Evolutionary conservation across 2,888 invertebrate species (phyloP).

Genomic region (Dolichomitus sp.): DNA sequence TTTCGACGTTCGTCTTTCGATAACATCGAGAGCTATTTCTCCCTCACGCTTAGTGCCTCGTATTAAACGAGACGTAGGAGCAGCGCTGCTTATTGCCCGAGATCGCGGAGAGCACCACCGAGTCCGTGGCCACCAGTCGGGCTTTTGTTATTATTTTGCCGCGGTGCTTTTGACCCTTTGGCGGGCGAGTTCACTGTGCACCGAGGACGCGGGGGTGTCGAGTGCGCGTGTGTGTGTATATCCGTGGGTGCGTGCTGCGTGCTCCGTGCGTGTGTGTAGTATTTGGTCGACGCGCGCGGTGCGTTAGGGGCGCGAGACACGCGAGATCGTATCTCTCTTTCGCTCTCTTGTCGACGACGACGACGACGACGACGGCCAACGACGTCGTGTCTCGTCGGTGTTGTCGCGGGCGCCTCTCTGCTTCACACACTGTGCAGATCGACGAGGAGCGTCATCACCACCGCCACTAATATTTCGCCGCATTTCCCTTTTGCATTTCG

Average conservation of each 20-base stretch:
- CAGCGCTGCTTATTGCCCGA: slow-evolving; percentile 37
- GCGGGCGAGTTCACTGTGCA: slow-evolving; percentile 84
- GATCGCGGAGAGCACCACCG: slow-evolving; percentile 55
- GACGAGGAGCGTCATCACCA: not conserved
- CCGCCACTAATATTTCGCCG: slow-evolving; percentile 21
- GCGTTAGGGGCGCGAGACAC: slow-evolving; percentile 58
- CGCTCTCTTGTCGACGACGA: slow-evolving; percentile 17
- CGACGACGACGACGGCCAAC: too few species aligned
- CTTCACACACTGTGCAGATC: not conserved
- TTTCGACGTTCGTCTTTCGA: slow-evolving; percentile 43
- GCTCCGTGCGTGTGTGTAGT: slow-evolving; percentile 36
- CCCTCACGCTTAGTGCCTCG: slow-evolving; percentile 13
- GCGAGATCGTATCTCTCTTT: slow-evolving; percentile 39
- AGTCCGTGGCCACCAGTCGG: slow-evolving; percentile 59
- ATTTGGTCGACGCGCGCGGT: slow-evolving; percentile 14
- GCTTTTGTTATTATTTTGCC: slow-evolving; percentile 85
- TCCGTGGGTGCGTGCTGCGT: slow-evolving; percentile 24
- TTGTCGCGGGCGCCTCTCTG: slow-evolving; percentile 29
- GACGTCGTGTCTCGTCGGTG: slow-evolving; percentile 38
- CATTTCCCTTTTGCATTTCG: slow-evolving; percentile 46
- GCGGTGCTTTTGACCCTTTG: slow-evolving; percentile 84
- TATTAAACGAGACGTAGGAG: slow-evolving; percentile 40
- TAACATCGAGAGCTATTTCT: slow-evolving; percentile 21
- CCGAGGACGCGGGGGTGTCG: slow-evolving; percentile 80
- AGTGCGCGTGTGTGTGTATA: slow-evolving; percentile 67